phyloP scores from a whole-genome alignment of 2,888 invertebrate species.

The Calliopum simillimum region DNA sequence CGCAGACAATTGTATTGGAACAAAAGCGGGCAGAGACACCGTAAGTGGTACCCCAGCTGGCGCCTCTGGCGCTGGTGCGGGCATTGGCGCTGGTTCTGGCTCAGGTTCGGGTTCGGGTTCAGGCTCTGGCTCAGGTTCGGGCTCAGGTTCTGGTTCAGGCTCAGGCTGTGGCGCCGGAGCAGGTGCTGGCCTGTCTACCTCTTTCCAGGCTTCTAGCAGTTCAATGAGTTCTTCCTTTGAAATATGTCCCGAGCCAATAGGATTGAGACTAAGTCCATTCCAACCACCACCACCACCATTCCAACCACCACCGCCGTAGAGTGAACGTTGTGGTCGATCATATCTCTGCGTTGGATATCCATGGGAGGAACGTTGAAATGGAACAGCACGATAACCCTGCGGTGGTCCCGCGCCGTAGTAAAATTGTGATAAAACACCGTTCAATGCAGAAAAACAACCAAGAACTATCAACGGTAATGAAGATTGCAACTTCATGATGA shows the following conservation, averaged over 20 bases:
- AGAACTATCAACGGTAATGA: background rate
- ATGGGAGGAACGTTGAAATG: conserved; percentile 35
- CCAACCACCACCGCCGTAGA: conserved; percentile 50
- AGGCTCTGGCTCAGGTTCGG: conserved; percentile 67
- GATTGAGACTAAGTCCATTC: conserved; percentile 47
- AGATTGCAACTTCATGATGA: conserved; percentile 2
- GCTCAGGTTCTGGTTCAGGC: conserved; percentile 62
- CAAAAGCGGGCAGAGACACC: conserved; percentile 63
- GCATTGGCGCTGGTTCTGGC: conserved; percentile 59
- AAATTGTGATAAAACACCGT: conserved; percentile 28
- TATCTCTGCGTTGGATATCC: conserved; percentile 39
- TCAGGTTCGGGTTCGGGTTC: conserved; percentile 62
- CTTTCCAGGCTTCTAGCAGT: conserved; percentile 58
- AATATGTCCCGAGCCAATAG: conserved; percentile 53
- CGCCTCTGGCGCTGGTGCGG: conserved; percentile 46
- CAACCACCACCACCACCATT: conserved; percentile 46
- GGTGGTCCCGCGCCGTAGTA: conserved; percentile 16
- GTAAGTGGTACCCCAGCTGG: conserved; percentile 61
- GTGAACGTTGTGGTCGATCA: conserved; percentile 52
- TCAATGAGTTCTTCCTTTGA: conserved; percentile 60
- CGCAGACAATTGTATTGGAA: conserved; percentile 64
- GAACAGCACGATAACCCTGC: conserved; percentile 34
- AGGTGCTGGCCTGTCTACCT: conserved; percentile 43
- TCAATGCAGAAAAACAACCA: conserved; percentile 9
- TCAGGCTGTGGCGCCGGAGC: conserved; percentile 54